A percentile compares a stretch with the other conserved stretches of the same genome.
Evolutionary conservation across 2,113 vertebrate genomes (phyloP).

Genomic region (Speoplatyrhinus poulsoni): DNA sequence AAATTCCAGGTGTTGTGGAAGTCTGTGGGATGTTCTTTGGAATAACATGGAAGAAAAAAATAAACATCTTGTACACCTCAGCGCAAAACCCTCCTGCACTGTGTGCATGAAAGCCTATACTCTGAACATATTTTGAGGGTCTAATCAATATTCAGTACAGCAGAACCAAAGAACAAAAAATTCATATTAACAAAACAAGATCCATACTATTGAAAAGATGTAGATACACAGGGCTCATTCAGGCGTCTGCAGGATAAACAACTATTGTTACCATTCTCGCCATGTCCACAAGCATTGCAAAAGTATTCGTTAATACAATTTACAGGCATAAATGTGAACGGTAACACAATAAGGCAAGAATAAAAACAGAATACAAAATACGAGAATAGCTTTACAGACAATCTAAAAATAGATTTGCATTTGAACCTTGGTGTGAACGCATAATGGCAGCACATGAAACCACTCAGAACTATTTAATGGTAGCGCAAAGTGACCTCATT

Average conservation of each 20-base stretch:
- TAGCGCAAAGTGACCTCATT: neutral
- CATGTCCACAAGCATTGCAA: neutral
- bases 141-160: slow-evolving; percentile 1
- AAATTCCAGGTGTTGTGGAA: slow-evolving; percentile 44
- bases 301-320: neutral
- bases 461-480: neutral
- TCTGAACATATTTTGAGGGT: slow-evolving; percentile 10
- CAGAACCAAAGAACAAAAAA: neutral
- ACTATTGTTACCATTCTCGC: neutral
- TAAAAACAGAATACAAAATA: neutral
- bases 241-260: neutral
- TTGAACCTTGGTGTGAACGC: neutral
- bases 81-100: slow-evolving; percentile 20
- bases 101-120: slow-evolving; percentile 30
- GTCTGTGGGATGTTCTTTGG: slow-evolving; percentile 56
- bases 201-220: neutral
- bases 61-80: slow-evolving; percentile 30
- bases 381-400: neutral
- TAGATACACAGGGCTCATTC: neutral
- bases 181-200: neutral
- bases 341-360: neutral
- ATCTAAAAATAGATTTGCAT: slow-evolving; percentile 1
- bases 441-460: slow-evolving; percentile 16
- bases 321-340: neutral
- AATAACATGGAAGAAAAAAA: slow-evolving; percentile 48